Evolutionary conservation across 2,888 invertebrate genomes (phyloP).

Genomic region (Idaea straminata): DNA sequence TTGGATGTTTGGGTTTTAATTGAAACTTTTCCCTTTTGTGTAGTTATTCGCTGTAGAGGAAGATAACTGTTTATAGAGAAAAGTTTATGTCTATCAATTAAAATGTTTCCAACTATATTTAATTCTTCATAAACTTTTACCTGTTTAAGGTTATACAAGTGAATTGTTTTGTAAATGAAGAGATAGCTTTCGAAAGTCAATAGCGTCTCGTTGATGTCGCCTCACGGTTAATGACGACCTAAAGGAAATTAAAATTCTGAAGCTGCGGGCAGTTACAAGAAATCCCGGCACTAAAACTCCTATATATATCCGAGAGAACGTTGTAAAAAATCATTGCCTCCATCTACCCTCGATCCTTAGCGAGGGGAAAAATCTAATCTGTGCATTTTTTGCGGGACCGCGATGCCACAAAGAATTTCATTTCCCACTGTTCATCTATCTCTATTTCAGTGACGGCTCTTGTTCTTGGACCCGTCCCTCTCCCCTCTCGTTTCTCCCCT

Average conservation of each 20-base stretch:
- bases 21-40: conserved; percentile 7
- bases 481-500: conserved; percentile 45
- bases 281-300: conserved; percentile 77
- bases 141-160: neutral
- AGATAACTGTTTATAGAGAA: neutral
- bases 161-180: neutral
- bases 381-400: conserved; percentile 81
- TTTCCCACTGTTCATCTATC: conserved; percentile 82
- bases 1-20: conserved; percentile 26
- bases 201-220: conserved; percentile 10
- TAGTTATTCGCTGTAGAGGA: neutral
- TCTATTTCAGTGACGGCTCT: conserved; percentile 80
- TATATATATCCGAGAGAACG: conserved; percentile 75
- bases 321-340: conserved; percentile 81
- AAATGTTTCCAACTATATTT: neutral
- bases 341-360: conserved; percentile 72
- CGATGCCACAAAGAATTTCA: conserved; percentile 82
- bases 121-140: neutral
- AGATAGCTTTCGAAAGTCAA: neutral
- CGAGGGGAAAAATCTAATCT: conserved; percentile 80
- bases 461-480: conserved; percentile 69
- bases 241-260: conserved; percentile 78
- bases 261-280: conserved; percentile 76
- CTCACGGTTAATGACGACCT: conserved; percentile 27
- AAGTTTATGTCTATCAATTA: neutral